A percentile compares a stretch with the other conserved stretches of the same genome.
These are phyloP conservation scores for Cosmia trapezina DNA, from an alignment of 2,888 invertebrate genomes.

Conservation along the genomic window DNA sequence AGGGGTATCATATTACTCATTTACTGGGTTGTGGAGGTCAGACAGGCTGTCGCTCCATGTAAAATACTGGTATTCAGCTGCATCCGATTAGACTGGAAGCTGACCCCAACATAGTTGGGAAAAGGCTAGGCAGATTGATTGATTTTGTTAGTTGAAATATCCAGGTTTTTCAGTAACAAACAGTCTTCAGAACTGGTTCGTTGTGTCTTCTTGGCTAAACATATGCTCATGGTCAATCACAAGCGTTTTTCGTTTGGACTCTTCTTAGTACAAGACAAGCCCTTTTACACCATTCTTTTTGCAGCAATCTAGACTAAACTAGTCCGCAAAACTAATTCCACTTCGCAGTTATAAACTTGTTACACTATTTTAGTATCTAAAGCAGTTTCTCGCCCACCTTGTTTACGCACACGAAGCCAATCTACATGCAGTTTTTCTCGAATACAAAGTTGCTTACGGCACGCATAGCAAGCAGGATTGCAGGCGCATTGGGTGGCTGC, in stretches of 20 bases:
- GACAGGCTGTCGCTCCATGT: no score
- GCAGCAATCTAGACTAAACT: background rate
- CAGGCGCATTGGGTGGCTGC: conserved; percentile 75
- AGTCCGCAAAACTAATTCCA: background rate
- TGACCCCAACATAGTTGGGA: no score
- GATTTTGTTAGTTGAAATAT: background rate
- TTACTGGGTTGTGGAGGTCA: no score
- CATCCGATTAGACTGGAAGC: no score
- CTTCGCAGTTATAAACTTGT: conserved; percentile 22
- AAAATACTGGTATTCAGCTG: no score
- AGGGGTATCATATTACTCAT: no score
- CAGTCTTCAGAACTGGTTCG: background rate
- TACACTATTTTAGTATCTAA: conserved; percentile 32
- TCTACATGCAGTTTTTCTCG: conserved; percentile 66
- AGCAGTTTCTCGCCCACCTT: conserved; percentile 52
- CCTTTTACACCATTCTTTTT: background rate
- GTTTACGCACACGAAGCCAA: conserved; percentile 55
- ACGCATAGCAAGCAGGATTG: conserved; percentile 59
- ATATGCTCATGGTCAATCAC: background rate
- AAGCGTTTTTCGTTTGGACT: background rate
- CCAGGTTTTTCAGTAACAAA: background rate
- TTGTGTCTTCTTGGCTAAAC: background rate
- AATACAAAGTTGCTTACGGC: conserved; percentile 52
- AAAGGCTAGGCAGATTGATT: no score
- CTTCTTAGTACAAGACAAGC: background rate